A percentile compares a stretch with the other conserved stretches of the same genome.
Evolutionary conservation across 2,113 vertebrate genomes (phyloP).

Genomic region (Ceyx melanurus): DNA sequence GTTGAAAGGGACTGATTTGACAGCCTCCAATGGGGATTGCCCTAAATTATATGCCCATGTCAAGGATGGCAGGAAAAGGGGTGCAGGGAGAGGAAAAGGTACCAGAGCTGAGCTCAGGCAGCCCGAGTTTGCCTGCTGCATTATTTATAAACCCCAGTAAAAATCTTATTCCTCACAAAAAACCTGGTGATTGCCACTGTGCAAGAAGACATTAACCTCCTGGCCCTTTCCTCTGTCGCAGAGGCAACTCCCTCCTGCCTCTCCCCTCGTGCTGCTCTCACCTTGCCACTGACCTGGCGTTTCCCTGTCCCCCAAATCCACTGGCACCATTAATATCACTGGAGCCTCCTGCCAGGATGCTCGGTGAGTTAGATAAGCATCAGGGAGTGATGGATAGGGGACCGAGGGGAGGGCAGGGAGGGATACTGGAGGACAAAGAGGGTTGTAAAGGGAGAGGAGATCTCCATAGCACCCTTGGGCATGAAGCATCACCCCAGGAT

Average conservation of each 20-base stretch:
- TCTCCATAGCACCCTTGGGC: not conserved
- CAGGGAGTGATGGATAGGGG: fast-evolving
- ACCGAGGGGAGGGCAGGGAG: not conserved
- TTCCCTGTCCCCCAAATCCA: not conserved
- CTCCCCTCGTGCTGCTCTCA: not conserved
- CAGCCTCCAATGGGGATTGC: fast-evolving
- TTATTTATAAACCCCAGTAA: not conserved
- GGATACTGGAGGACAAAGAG: not conserved
- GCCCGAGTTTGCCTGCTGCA: not conserved
- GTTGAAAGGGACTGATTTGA: not conserved
- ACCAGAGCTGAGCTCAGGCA: not conserved
- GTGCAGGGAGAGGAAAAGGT: not conserved
- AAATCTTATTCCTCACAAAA: slow-evolving; percentile 22
- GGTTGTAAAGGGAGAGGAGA: not conserved
- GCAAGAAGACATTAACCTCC: not conserved
- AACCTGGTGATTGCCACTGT: not conserved
- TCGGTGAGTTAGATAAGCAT: not conserved
- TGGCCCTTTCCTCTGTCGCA: not conserved
- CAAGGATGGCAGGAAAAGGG: not conserved
- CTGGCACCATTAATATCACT: not conserved
- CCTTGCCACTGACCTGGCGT: fast-evolving
- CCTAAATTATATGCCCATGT: not conserved
- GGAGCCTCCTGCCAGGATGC: fast-evolving
- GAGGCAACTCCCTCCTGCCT: not conserved
- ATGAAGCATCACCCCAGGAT: not conserved